Percentiles rank a stretch among this genome's conserved stretches.
Evolutionary conservation across 2,113 vertebrate genomes (phyloP).

Genomic region (Vanacampus margaritifer): DNA sequence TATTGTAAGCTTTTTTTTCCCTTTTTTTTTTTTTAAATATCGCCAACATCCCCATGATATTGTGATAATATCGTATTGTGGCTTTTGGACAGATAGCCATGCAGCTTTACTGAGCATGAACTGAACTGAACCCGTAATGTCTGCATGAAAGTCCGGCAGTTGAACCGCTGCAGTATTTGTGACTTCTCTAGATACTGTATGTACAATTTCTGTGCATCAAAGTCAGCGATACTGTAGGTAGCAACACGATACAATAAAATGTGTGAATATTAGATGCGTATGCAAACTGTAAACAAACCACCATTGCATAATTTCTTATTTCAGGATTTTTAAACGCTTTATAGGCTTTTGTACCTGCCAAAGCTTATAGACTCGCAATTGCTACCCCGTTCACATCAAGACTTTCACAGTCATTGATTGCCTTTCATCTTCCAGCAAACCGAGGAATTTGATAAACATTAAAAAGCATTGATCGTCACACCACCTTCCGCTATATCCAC

Average conservation of each 20-base stretch:
- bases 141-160: too few relatives aligned
- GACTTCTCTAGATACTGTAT: too few relatives aligned
- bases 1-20: too few relatives aligned
- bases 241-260: neutral
- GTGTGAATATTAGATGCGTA: neutral
- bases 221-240: neutral
- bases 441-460: neutral
- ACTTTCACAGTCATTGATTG: conserved; percentile 15
- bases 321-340: neutral
- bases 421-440: neutral
- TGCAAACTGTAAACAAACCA: neutral
- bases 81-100: too few relatives aligned
- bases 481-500: conserved; percentile 13
- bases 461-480: conserved; percentile 20
- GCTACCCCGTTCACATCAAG: conserved; percentile 3
- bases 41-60: too few relatives aligned
- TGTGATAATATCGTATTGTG: too few relatives aligned
- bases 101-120: too few relatives aligned
- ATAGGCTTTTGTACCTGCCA: conserved; percentile 8
- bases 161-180: too few relatives aligned
- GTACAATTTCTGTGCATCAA: too few relatives aligned
- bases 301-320: neutral
- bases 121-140: too few relatives aligned
- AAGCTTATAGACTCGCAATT: neutral
- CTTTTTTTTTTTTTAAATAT: too few relatives aligned